Evolutionary conservation across 2,797 vertebrate genomes (phyloP).

Genomic region (Pipistrellus pipistrellus): DNA sequence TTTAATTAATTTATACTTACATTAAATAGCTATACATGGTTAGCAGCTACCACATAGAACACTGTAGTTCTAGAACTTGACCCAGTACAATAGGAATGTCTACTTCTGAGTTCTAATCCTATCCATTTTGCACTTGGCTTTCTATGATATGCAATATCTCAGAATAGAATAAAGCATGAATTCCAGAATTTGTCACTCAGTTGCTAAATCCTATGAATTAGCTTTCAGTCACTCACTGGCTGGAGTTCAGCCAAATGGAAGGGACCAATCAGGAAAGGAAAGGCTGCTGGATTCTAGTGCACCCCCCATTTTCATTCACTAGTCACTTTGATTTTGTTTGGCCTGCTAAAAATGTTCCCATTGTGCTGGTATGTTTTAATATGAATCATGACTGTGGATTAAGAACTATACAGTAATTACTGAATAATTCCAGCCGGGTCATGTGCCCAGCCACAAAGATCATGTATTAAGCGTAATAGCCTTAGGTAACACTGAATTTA

Average conservation of each 20-base stretch:
- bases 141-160: neutral
- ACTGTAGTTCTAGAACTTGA: neutral
- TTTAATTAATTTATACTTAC: constrained; percentile 5
- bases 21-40: neutral
- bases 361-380: neutral
- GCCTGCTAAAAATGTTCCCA: neutral
- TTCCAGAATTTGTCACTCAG: neutral
- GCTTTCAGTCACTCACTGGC: neutral
- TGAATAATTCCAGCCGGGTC: constrained; percentile 39
- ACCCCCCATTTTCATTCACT: neutral
- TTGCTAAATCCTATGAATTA: neutral
- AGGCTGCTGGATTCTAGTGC: neutral
- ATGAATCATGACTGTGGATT: constrained; percentile 57
- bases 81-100: neutral
- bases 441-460: constrained; percentile 18
- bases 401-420: constrained; percentile 1
- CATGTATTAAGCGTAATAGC: constrained; percentile 8
- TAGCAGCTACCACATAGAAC: neutral
- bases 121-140: neutral
- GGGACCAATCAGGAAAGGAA: neutral
- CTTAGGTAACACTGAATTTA: neutral
- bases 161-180: neutral
- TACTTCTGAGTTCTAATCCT: neutral
- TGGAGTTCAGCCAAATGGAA: neutral
- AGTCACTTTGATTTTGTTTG: constrained; percentile 5